phyloP scores from a whole-genome alignment of 2,113 vertebrate genomes.

The Myanophis thanlyinensis region DNA sequence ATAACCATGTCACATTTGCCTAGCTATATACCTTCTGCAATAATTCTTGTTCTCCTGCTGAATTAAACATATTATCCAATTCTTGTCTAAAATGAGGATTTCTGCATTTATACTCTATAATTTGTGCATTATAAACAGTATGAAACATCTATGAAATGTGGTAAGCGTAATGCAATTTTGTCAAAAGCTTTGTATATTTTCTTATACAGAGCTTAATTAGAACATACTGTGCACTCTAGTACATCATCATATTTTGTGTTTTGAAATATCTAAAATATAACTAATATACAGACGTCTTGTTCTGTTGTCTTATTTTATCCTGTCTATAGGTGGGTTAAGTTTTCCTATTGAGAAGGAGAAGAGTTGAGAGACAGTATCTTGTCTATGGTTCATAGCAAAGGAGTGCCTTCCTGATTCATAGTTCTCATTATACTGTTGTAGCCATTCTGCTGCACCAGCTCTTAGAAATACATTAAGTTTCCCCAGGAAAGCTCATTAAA shows the following conservation, averaged over 20 bases:
- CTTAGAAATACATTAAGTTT: background rate
- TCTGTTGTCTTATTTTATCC: background rate
- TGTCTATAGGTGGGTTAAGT: background rate
- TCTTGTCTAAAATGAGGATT: background rate
- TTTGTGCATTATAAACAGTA: background rate
- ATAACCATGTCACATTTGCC: background rate
- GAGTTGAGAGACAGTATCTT: background rate
- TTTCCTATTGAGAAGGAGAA: background rate
- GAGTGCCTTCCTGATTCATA: background rate
- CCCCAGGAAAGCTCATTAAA: background rate
- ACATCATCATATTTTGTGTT: background rate
- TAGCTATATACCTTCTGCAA: background rate
- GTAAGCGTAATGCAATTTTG: background rate
- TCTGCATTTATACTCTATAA: background rate
- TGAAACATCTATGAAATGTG: background rate
- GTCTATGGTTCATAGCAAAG: background rate
- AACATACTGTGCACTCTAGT: background rate
- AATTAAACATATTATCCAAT: background rate
- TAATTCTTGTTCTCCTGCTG: background rate
- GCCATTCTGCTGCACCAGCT: background rate
- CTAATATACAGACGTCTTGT: background rate
- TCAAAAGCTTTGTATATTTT: background rate
- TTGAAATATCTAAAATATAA: background rate
- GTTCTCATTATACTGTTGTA: background rate
- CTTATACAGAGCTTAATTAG: background rate